Evolutionary conservation across 2,888 invertebrate genomes (phyloP).

Genomic region (Dione juno): DNA sequence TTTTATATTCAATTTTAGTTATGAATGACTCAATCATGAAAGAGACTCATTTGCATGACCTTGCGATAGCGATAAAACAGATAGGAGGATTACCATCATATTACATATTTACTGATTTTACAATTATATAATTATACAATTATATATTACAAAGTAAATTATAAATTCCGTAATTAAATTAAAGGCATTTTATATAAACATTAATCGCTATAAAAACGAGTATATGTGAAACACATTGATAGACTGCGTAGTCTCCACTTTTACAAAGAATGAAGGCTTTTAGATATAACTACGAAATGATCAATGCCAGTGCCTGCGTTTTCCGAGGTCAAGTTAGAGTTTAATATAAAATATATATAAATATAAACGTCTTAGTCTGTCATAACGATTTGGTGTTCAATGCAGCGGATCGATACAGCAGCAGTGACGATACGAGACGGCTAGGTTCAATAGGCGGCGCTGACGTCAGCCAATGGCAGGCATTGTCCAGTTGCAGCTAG

Average conservation of each 20-base stretch:
- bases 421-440: constrained; percentile 64
- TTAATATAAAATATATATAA: constrained; percentile 40
- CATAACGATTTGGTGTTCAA: constrained; percentile 58
- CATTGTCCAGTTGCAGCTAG: constrained; percentile 67
- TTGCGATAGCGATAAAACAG: constrained; percentile 10
- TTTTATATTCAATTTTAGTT: constrained; percentile 53
- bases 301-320: constrained; percentile 49
- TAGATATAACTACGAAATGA: constrained; percentile 42
- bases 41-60: constrained; percentile 26
- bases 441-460: constrained; percentile 73
- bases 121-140: too few relatives aligned
- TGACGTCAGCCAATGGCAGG: constrained; percentile 70
- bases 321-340: constrained; percentile 45
- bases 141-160: background rate
- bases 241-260: background rate
- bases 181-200: background rate
- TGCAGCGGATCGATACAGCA: constrained; percentile 78
- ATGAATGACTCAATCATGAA: constrained; percentile 62
- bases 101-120: background rate
- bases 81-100: background rate
- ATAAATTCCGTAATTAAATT: background rate
- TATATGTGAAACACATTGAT: background rate
- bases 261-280: constrained; percentile 36
- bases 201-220: background rate
- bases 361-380: constrained; percentile 39